Evolutionary conservation across 2,888 invertebrate species (phyloP).

Genomic region (Leistus spinibarbis): DNA sequence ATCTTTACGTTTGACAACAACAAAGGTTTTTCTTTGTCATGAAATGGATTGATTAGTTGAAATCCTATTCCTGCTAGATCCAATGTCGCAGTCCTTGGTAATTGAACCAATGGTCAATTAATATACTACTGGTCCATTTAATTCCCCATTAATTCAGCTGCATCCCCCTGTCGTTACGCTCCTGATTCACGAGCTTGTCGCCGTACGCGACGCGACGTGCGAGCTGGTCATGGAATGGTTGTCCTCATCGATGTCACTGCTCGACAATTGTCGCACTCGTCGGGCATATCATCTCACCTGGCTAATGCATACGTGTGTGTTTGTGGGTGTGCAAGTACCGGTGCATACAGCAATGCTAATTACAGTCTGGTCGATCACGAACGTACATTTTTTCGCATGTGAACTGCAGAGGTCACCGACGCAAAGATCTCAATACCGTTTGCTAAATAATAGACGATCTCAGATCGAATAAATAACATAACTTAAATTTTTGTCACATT

Average conservation of each 20-base stretch:
- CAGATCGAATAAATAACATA: too few relatives aligned
- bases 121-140: too few relatives aligned
- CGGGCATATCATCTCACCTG: slow-evolving; percentile 7
- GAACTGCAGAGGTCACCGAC: not conserved
- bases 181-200: slow-evolving; percentile 14
- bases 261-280: slow-evolving; percentile 7
- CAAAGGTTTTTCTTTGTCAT: not conserved
- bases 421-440: slow-evolving; percentile 14
- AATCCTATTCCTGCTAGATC: not conserved
- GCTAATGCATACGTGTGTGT: slow-evolving; percentile 2
- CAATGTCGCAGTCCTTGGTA: not conserved
- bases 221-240: slow-evolving; percentile 11
- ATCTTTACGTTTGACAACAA: not conserved
- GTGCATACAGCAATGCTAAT: slow-evolving; percentile 18
- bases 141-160: not conserved
- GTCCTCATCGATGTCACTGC: not conserved
- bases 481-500: not conserved
- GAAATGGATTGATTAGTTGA: not conserved
- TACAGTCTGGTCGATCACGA: slow-evolving; percentile 9
- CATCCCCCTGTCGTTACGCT: not conserved
- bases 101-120: not conserved
- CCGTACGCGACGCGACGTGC: slow-evolving; percentile 12
- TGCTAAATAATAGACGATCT: slow-evolving; percentile 14
- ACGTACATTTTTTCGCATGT: slow-evolving; percentile 2
- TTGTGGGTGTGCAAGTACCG: slow-evolving; percentile 4